Conservation (phyloP, 1,140 invertebrate species). For the Bicyclus anynana region DNA sequence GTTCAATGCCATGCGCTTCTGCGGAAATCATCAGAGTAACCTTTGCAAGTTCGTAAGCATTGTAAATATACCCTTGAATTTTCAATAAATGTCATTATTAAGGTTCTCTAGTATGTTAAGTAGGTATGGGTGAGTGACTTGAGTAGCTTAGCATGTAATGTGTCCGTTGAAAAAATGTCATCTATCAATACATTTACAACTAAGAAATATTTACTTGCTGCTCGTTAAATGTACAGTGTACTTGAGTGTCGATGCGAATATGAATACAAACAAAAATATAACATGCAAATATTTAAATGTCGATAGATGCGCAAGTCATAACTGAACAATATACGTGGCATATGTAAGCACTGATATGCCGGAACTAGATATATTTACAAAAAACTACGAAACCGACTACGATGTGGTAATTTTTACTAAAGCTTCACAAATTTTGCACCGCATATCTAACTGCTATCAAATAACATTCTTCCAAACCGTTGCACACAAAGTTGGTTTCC, state of each 20-base stretch:
- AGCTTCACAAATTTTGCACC: no score
- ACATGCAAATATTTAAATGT: conserved; percentile 1
- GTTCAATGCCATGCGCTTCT: conserved; percentile 7
- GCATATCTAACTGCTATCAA: no score
- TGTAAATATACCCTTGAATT: neutral
- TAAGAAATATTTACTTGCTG: no score
- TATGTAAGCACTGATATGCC: neutral
- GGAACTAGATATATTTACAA: neutral
- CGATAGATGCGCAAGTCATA: neutral
- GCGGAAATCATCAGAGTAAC: neutral
- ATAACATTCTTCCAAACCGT: no score
- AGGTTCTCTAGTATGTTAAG: neutral
- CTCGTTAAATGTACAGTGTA: no score
- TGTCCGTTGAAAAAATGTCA: neutral
- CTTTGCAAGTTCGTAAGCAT: neutral
- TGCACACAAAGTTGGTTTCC: no score
- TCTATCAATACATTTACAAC: no score
- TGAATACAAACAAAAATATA: neutral
- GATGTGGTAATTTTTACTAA: no score
- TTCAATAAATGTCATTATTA: neutral
- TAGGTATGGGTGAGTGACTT: neutral
- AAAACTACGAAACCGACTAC: neutral
- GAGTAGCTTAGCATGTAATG: neutral
- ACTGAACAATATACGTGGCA: neutral
- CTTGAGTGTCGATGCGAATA: neutral